These are phyloP conservation scores for Rutpela maculata DNA, from an alignment of 2,888 invertebrate species.

Conservation along the genomic window DNA sequence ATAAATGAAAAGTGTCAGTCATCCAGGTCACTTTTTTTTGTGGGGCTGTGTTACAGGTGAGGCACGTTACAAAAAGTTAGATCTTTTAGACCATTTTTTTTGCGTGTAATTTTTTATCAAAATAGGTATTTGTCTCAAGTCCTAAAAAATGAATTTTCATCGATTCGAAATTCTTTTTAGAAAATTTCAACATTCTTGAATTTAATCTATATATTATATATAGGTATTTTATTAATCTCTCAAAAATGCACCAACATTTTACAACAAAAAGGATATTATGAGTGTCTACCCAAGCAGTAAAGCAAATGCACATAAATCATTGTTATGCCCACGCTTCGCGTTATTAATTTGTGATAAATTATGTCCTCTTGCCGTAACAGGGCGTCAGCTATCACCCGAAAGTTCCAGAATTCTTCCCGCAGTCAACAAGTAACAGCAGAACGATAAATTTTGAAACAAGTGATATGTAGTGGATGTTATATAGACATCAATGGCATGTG, in stretches of 20 bases:
- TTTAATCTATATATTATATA: too few species aligned
- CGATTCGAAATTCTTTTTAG: too few species aligned
- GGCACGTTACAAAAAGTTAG: too few species aligned
- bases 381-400: background rate
- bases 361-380: background rate
- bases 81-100: too few species aligned
- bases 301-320: background rate
- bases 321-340: background rate
- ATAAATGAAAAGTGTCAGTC: too few species aligned
- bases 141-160: too few species aligned
- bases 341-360: conserved; percentile 17
- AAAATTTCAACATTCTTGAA: too few species aligned
- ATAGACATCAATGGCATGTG: conserved; percentile 33
- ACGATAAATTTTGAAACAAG: background rate
- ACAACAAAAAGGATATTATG: too few species aligned
- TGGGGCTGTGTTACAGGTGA: too few species aligned
- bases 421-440: conserved; percentile 18
- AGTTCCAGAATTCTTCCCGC: conserved; percentile 13
- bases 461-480: conserved; percentile 19
- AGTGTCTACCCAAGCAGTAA: background rate
- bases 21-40: too few species aligned
- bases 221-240: background rate
- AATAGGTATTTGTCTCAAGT: too few species aligned
- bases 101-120: too few species aligned
- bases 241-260: background rate